Percentiles rank a stretch among this genome's conserved stretches.
Conservation (phyloP, 2,888 invertebrate genomes). For the Erpobdella octoculata region DNA sequence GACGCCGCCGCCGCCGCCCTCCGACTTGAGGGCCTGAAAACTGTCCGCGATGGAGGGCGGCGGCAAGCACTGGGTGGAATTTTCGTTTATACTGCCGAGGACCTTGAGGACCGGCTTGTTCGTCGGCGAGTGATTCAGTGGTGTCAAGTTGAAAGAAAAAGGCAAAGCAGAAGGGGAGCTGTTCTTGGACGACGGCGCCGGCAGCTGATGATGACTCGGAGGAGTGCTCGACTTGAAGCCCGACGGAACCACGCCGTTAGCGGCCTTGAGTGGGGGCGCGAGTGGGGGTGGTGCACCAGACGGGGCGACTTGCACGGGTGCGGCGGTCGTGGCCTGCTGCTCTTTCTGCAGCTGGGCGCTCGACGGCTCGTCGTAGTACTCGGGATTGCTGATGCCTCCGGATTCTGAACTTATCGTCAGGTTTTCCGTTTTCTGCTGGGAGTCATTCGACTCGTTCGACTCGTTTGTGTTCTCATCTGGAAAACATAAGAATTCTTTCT, state of each 20-base stretch:
- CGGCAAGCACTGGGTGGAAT: not conserved
- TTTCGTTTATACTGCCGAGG: not conserved
- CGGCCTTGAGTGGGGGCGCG: not conserved
- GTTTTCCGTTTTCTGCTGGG: not conserved
- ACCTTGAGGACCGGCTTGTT: conserved; percentile 1
- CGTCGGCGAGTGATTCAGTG: not conserved
- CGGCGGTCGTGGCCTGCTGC: not conserved
- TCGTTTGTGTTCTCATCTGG: not conserved
- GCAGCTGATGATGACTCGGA: not conserved
- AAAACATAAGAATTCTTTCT: too few species aligned
- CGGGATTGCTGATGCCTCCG: conserved; percentile 10
- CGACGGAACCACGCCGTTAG: not conserved
- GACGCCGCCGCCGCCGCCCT: not conserved
- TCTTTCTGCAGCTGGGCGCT: not conserved
- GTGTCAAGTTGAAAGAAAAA: not conserved
- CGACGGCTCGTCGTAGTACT: conserved; percentile 2
- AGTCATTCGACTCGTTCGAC: conserved; percentile 4
- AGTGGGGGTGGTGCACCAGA: not conserved
- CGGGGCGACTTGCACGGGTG: not conserved
- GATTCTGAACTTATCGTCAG: conserved; percentile 5
- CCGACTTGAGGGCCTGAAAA: not conserved
- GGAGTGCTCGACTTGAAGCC: not conserved
- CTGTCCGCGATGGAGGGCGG: not conserved
- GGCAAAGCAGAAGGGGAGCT: not conserved
- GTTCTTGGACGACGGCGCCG: not conserved